These are phyloP conservation scores for Tamias sibiricus DNA, from an alignment of 2,113 vertebrate species.

Conservation along the genomic window DNA sequence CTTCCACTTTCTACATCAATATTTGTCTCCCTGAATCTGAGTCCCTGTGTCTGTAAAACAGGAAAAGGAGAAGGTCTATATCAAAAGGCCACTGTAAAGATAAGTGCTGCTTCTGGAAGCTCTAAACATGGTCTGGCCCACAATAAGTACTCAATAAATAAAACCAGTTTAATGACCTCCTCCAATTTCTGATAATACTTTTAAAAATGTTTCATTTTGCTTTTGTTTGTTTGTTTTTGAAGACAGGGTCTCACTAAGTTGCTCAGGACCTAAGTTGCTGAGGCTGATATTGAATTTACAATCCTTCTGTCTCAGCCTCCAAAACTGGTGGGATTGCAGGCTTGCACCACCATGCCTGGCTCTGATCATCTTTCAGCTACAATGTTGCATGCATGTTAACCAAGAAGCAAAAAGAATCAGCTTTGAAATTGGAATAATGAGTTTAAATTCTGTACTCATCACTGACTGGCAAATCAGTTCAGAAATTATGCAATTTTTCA, in stretches of 20 bases:
- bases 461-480: neutral
- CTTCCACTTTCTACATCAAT: neutral
- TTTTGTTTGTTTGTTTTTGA: too few relatives aligned
- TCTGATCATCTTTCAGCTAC: neutral
- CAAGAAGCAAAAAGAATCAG: neutral
- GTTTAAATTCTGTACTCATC: neutral
- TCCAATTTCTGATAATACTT: neutral
- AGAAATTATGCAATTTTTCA: neutral
- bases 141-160: neutral
- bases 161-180: neutral
- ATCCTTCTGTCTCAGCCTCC: too few relatives aligned
- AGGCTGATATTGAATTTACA: too few relatives aligned
- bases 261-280: too few relatives aligned
- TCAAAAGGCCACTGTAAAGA: neutral
- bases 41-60: neutral
- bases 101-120: neutral
- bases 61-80: neutral
- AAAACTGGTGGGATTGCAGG: too few relatives aligned
- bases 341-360: too few relatives aligned
- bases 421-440: neutral
- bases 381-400: neutral
- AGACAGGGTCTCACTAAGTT: too few relatives aligned
- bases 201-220: too few relatives aligned
- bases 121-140: neutral
- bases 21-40: neutral